Conservation (phyloP, 1,140 invertebrate species). For the Alviniconcha marisindica region DNA sequence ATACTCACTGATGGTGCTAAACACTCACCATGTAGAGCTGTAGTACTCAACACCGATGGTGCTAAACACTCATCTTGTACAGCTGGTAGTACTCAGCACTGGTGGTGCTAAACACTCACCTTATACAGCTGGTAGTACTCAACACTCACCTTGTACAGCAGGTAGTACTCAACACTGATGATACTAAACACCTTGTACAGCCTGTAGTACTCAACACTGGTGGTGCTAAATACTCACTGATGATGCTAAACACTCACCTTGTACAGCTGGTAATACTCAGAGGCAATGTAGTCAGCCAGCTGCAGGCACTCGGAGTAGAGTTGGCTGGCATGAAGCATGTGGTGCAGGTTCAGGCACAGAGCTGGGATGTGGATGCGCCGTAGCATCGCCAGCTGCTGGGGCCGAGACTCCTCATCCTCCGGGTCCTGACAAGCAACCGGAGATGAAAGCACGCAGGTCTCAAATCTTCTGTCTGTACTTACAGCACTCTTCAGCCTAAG, state of each 20-base stretch:
- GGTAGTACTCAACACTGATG: slow-evolving; percentile 51
- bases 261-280: slow-evolving; percentile 87
- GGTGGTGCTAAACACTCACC: slow-evolving; percentile 71
- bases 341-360: slow-evolving; percentile 86
- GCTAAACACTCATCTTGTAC: neutral
- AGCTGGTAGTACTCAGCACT: neutral
- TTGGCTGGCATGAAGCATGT: slow-evolving; percentile 85
- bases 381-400: slow-evolving; percentile 84
- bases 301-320: slow-evolving; percentile 87
- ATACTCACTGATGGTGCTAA: too few species aligned
- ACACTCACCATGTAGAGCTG: neutral
- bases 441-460: neutral
- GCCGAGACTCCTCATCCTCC: slow-evolving; percentile 75
- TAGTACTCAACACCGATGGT: neutral
- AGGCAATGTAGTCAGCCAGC: slow-evolving; percentile 86
- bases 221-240: too few species aligned
- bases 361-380: slow-evolving; percentile 88
- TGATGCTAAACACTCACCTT: slow-evolving; percentile 78
- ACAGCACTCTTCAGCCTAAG: too few species aligned
- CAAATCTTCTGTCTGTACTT: too few species aligned
- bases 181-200: slow-evolving; percentile 10
- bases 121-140: slow-evolving; percentile 88
- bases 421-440: slow-evolving; percentile 43
- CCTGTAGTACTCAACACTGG: neutral
- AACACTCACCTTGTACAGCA: neutral